Conservation (phyloP, 2,797 vertebrate species). For the Siniperca undulata region DNA sequence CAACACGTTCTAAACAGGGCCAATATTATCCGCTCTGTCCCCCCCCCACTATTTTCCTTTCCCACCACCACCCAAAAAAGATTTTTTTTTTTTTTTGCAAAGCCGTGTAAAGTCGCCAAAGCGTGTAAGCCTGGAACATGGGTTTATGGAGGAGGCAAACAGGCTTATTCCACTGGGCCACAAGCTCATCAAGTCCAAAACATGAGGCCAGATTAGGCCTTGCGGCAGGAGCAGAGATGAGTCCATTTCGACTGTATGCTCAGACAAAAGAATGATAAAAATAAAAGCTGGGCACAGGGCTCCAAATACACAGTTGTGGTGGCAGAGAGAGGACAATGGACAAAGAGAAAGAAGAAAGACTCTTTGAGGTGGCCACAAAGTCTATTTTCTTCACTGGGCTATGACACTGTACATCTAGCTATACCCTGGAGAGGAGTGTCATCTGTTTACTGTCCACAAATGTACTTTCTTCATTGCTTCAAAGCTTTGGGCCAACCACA, state of each 20-base stretch:
- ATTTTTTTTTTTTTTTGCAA: conserved; percentile 61
- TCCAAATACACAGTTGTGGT: conserved; percentile 48
- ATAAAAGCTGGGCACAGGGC: conserved; percentile 39
- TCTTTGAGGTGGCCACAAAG: conserved; percentile 50
- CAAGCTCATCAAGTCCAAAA: conserved; percentile 78
- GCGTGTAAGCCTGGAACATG: conserved; percentile 75
- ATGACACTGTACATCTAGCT: conserved; percentile 28
- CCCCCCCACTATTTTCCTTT: neutral
- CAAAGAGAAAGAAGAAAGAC: conserved; percentile 33
- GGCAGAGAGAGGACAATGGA: conserved; percentile 57
- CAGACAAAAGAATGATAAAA: conserved; percentile 64
- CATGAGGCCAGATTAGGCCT: conserved; percentile 79
- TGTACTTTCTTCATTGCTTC: conserved; percentile 2
- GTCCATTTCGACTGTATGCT: conserved; percentile 34
- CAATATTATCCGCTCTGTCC: conserved; percentile 55
- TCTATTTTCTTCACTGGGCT: conserved; percentile 39
- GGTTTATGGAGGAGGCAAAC: conserved; percentile 78
- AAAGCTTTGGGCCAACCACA: conserved; percentile 21
- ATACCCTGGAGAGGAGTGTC: conserved; percentile 11
- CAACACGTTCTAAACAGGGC: conserved; percentile 60
- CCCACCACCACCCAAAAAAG: too few relatives aligned
- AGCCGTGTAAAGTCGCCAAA: conserved; percentile 78
- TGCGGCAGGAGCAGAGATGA: conserved; percentile 55
- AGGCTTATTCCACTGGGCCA: conserved; percentile 79
- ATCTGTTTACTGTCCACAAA: conserved; percentile 40